Evolutionary conservation across 2,113 vertebrate species (phyloP).

Genomic region (Haplochromis vanheusdeni): DNA sequence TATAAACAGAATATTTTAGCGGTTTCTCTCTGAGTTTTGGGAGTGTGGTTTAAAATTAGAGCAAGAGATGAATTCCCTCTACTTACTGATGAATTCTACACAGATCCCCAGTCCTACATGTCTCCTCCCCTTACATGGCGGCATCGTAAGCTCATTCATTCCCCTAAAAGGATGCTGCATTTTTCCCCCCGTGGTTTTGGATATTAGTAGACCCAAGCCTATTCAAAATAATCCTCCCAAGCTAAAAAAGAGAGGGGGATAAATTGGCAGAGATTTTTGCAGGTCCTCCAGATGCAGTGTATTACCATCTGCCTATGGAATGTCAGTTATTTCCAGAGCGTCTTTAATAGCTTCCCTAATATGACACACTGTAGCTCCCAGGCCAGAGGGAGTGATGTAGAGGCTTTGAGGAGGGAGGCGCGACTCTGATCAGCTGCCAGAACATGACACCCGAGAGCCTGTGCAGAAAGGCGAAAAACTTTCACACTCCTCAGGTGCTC

Average conservation of each 20-base stretch:
- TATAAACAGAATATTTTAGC: constrained; percentile 13
- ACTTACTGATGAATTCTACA: not conserved
- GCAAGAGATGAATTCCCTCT: not conserved
- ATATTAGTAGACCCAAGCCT: constrained; percentile 19
- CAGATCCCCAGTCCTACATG: not conserved
- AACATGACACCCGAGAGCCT: not conserved
- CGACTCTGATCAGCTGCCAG: constrained; percentile 24
- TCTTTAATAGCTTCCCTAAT: constrained; percentile 61
- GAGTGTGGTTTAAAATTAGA: not conserved
- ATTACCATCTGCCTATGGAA: constrained; percentile 64
- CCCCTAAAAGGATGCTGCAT: constrained; percentile 56
- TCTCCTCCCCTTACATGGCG: constrained; percentile 29
- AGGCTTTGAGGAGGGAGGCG: not conserved
- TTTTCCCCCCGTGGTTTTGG: constrained; percentile 19
- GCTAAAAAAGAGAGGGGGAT: not conserved
- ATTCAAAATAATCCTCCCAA: constrained; percentile 47
- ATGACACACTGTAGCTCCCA: constrained; percentile 33
- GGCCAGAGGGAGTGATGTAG: constrained; percentile 3
- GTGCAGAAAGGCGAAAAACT: not conserved
- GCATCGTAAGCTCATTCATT: constrained; percentile 47
- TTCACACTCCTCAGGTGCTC: constrained; percentile 5
- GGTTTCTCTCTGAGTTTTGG: not conserved
- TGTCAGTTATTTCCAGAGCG: constrained; percentile 58
- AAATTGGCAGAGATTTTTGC: constrained; percentile 29
- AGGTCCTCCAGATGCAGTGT: constrained; percentile 49